Evolutionary conservation across 2,888 invertebrate genomes (phyloP), one percentile per base, ranked within the genome.

Genomic region (Nipponacmea schrenckii): DNA sequence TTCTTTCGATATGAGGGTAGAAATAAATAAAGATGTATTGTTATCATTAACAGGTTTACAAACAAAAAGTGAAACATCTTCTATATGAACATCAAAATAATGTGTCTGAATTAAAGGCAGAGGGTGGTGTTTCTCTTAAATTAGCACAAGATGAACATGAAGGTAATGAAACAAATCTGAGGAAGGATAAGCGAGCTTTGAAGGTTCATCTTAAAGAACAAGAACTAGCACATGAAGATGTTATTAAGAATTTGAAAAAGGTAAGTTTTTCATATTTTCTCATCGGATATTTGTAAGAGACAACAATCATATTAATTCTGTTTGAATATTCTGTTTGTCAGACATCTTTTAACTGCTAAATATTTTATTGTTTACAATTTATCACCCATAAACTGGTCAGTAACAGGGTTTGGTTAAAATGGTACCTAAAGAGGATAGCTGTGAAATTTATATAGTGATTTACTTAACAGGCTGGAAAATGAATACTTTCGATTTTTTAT

Each of bases 11-110:
- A n/a, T n/a, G n/a, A n/a, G n/a, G n/a, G n/a, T n/a, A n/a, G 39
- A 1, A 39, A 39, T 39, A 39, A 39, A 10, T 1, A 8, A 39
- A 39, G 10, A 2, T 31, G 7, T 39, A 39, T 39, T 7, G 8
- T 5, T 39, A 39, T 39, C 10, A 10, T 39, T 39, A 74, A 8
- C 76, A 89, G 89, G 93, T 95, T 70, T 95, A 95, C 84, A 95
- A 95, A 85, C 96, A 97, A 86, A 96, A 95, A 91, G 94, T 96
- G 73, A 97, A 97, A 85, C 95, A 96, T 90, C 90, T 97, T 63
- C 93, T 96, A 88, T 96, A 95, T 89, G 96, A 97, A 85, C 96
- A 96, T 85, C 94, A 95, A 86, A 94, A 93, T 73, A 93, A 94
- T 85, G 91, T 95, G 72, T 94, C 95, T 0, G 95, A 96, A 85